Percentiles rank a stretch among this genome's conserved stretches.
phyloP scores from a whole-genome alignment of 2,113 vertebrate genomes.

The Pongo abelii region DNA sequence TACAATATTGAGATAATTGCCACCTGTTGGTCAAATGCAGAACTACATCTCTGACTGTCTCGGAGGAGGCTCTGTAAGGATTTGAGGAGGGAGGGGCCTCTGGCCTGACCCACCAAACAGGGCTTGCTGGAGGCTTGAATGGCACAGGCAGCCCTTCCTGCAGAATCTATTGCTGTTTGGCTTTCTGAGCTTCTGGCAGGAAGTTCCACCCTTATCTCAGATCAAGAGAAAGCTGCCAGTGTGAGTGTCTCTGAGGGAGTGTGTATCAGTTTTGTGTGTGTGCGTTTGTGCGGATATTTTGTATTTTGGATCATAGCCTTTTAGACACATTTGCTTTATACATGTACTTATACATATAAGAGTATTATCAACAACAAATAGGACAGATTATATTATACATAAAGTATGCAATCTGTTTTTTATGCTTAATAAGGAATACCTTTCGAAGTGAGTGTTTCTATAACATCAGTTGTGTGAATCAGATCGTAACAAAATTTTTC shows the following conservation, averaged over 20 bases:
- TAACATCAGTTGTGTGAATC: not conserved
- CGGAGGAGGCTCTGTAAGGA: not conserved
- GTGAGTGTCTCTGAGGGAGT: not conserved
- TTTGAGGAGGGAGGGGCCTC: not conserved
- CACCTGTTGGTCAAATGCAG: constrained; percentile 35
- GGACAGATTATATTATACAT: not conserved
- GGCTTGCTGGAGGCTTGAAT: not conserved
- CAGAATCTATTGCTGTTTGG: not conserved
- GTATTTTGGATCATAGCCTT: not conserved
- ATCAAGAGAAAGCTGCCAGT: not conserved
- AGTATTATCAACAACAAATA: constrained; percentile 2
- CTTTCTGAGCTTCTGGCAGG: not conserved
- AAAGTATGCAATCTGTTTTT: not conserved
- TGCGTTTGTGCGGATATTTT: not conserved
- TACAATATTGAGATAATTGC: not conserved
- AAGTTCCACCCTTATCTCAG: not conserved
- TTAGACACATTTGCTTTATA: constrained; percentile 30
- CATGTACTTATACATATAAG: not conserved
- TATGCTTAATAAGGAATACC: not conserved
- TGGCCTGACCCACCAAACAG: not conserved
- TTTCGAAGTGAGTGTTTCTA: not conserved
- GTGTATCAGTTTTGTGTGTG: not conserved
- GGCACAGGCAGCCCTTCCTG: not conserved
- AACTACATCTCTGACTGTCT: constrained; percentile 16
- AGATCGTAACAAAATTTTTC: not conserved